Percentiles rank a stretch among this genome's conserved stretches.
phyloP scores from a whole-genome alignment of 1,140 invertebrate genomes.

The Nymphalis io region DNA sequence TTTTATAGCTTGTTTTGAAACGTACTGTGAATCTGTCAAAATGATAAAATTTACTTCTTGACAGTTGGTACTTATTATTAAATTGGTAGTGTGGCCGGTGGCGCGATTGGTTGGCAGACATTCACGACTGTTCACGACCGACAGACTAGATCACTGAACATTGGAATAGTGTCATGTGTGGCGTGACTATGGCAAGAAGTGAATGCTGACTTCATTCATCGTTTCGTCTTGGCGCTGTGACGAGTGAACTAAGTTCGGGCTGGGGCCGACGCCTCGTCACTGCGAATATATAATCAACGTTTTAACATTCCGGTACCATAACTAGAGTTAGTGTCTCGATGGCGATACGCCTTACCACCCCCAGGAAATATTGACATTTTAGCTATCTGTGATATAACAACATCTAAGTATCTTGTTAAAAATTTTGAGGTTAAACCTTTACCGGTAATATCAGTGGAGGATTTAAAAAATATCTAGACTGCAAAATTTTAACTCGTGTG shows the following conservation, averaged over 20 bases:
- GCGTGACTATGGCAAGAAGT: conserved; percentile 42
- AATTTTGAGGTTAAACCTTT: conserved; percentile 68
- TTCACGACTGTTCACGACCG: no score
- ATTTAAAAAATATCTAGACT: conserved; percentile 45
- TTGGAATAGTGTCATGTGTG: conserved; percentile 41
- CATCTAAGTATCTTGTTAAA: conserved; percentile 57
- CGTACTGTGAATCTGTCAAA: conserved; percentile 29
- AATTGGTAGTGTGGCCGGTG: conserved; percentile 17
- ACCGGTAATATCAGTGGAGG: conserved; percentile 70
- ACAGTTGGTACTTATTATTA: not conserved
- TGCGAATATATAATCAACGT: conserved; percentile 67
- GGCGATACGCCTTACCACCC: conserved; percentile 55
- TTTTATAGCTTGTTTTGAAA: not conserved
- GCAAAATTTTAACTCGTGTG: conserved; percentile 39
- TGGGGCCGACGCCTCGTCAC: conserved; percentile 56
- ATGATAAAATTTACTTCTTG: not conserved
- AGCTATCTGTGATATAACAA: conserved; percentile 74
- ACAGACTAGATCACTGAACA: conserved; percentile 8
- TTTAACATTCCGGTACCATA: conserved; percentile 60
- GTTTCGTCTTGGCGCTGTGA: conserved; percentile 56
- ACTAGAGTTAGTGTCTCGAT: conserved; percentile 53
- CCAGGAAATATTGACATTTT: conserved; percentile 65
- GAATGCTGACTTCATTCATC: conserved; percentile 57
- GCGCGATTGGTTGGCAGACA: conserved; percentile 25
- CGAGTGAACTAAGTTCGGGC: conserved; percentile 52